A percentile compares a stretch with the other conserved stretches of the same genome.
Conservation (phyloP, 2,113 vertebrate genomes). For the Naja naja region DNA sequence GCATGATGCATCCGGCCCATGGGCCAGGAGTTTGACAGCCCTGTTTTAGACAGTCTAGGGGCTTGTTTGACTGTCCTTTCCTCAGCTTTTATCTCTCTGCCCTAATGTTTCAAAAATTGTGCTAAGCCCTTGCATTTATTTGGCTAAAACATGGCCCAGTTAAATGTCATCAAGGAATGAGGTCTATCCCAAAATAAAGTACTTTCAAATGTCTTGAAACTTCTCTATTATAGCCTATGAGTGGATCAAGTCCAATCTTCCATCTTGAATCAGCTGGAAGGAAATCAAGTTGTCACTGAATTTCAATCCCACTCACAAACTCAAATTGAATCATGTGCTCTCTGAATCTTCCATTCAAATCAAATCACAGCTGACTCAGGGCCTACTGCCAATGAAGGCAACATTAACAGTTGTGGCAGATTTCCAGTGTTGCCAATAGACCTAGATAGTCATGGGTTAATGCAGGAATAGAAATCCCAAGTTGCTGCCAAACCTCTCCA, state of each 20-base stretch:
- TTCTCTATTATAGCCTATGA: background rate
- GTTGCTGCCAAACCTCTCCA: background rate
- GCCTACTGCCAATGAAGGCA: background rate
- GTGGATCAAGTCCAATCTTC: background rate
- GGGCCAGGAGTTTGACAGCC: no score
- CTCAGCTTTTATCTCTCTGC: background rate
- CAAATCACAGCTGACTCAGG: background rate
- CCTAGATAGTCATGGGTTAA: background rate
- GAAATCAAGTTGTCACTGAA: background rate
- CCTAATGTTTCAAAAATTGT: background rate
- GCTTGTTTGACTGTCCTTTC: background rate
- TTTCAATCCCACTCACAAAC: background rate
- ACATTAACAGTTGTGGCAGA: background rate
- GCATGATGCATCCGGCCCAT: no score
- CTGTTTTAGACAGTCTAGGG: background rate
- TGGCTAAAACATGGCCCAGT: background rate
- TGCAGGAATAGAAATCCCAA: background rate
- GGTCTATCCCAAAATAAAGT: background rate
- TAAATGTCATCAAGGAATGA: background rate
- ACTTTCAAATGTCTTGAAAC: background rate
- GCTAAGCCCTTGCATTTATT: background rate
- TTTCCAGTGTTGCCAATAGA: conserved; percentile 1
- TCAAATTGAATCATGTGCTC: background rate
- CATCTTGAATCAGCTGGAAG: background rate
- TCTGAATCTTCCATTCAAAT: background rate